Base-by-base conservation (phyloP, 92 coral and sea anemone genomes). In the Zoanthus gigantus region DNA sequence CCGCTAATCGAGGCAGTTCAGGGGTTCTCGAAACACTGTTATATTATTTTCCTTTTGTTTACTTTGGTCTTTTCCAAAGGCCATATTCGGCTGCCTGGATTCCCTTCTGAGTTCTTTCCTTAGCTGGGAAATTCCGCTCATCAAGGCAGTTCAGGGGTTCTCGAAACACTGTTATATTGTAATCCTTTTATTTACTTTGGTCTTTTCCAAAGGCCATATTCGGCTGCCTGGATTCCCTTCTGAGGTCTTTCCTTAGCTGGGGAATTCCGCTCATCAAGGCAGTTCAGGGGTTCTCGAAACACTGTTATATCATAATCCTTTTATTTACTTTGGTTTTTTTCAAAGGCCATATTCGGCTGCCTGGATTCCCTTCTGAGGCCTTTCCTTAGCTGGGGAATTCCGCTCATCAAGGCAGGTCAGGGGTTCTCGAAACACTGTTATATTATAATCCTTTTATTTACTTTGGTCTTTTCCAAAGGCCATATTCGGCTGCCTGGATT, bases 281-380 rank as follows among this genome's bases (percentile, higher is more conserved):
- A 78, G 69, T 53, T 84, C 92, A 91, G 95, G 71, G 77, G 95
- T 93, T 93, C 95, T 93, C 93, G 92, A 93, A 90, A 93, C 95
- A 88, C 95, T 79, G 84, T 58, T 34, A 7, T 66, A 4, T 72
- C 23, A 58, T 58, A 0, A 10, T 58, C 1, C 6, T 58, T 0
- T 14, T 13, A 13, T 58, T 13, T 58, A 16, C 34, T 45, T 73
- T 73, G 32, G 78, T 44, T 32, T 73, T 73, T 73, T 73, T 57
- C 4, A 73, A 73, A 45, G 78, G 71, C 83, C 71, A 37, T 9
- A 78, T 57, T 78, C 83, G 83, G 83, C 83, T 78, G 83, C 83
- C 83, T 78, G 71, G 71, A 78, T 58, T 78, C 72, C 15, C 72
- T 52, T 6, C 71, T 78, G 83, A 30, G 83, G 54, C 57, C 10